Percentiles rank a stretch among this genome's conserved stretches.
These are phyloP conservation scores for Rhopalosiphum padi DNA, from an alignment of 1,140 invertebrate genomes.

Conservation along the genomic window DNA sequence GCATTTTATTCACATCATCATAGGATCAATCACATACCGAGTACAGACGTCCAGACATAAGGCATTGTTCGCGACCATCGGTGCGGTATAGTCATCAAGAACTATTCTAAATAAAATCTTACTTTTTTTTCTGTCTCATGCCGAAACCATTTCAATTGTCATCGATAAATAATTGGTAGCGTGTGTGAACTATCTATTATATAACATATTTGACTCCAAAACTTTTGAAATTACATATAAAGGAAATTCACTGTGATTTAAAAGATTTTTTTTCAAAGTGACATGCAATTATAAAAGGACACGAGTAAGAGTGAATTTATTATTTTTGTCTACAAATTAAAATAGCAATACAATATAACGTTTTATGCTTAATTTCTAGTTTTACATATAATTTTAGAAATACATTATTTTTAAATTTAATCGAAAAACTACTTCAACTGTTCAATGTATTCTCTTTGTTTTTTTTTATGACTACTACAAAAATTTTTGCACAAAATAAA, in stretches of 20 bases:
- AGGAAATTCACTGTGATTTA: neutral
- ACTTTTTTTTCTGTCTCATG: neutral
- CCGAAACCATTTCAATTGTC: neutral
- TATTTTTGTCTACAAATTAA: neutral
- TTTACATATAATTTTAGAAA: neutral
- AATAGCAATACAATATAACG: neutral
- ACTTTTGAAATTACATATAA: neutral
- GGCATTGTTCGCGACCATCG: neutral
- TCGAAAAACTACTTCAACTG: neutral
- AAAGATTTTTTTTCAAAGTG: neutral
- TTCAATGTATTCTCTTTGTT: no score
- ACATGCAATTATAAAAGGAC: neutral
- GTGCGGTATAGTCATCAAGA: neutral
- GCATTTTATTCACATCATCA: neutral
- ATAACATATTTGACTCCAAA: neutral
- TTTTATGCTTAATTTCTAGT: neutral
- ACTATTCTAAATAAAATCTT: slow-evolving; percentile 8
- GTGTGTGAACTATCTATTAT: neutral
- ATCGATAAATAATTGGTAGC: neutral
- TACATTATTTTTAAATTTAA: neutral
- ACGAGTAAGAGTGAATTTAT: neutral
- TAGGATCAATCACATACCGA: neutral
- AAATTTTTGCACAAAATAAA: no score
- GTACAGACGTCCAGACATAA: neutral
- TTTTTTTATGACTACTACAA: no score